These are phyloP conservation scores for Geodia barretti DNA, from an alignment of 37 sponge, comb jelly and placozoan species.

Conservation along the genomic window DNA sequence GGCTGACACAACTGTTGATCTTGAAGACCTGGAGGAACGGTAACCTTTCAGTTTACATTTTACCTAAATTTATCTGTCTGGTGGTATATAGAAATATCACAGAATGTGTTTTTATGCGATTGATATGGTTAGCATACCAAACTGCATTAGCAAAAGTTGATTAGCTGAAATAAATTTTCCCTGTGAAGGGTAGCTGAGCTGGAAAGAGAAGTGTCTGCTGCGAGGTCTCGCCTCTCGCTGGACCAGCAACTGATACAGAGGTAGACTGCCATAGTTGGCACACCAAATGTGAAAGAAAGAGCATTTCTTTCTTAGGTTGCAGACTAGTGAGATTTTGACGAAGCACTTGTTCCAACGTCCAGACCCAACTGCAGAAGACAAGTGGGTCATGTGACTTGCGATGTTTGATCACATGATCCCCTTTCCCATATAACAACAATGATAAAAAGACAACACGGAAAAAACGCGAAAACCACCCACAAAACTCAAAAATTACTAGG, in stretches of 20 bases:
- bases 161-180: too few relatives aligned
- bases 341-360: background rate
- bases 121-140: background rate
- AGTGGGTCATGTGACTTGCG: background rate
- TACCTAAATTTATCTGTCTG: too few relatives aligned
- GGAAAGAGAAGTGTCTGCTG: background rate
- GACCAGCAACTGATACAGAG: conserved; percentile 31
- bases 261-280: too few relatives aligned
- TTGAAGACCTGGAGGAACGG: too few relatives aligned
- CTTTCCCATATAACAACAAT: background rate
- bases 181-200: conserved; percentile 27
- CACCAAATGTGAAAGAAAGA: too few relatives aligned
- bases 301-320: background rate
- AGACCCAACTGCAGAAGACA: background rate
- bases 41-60: too few relatives aligned
- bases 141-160: too few relatives aligned
- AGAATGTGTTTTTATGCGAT: background rate
- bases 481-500: too few relatives aligned
- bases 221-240: background rate
- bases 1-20: too few relatives aligned
- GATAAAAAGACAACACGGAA: too few relatives aligned
- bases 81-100: too few relatives aligned
- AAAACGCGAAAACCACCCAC: too few relatives aligned
- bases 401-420: background rate
- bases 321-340: background rate